Conservation (phyloP, 2,888 invertebrate species). For the Entomobrya proxima region DNA sequence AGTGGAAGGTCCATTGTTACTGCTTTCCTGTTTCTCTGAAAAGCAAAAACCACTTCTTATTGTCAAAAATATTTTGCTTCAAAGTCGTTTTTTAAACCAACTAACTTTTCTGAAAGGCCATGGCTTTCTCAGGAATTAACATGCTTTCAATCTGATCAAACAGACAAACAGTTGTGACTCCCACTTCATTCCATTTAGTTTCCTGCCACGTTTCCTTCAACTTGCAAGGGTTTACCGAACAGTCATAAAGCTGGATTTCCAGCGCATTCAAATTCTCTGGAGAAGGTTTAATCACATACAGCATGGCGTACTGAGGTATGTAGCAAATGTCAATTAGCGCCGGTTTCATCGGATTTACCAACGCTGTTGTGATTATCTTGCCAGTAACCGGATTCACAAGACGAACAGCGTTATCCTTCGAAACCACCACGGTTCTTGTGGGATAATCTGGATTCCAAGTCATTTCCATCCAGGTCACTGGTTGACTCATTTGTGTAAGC, state of each 20-base stretch:
- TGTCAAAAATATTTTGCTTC: not conserved
- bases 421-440: constrained; percentile 53
- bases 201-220: constrained; percentile 71
- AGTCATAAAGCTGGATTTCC: constrained; percentile 71
- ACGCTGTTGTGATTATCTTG: constrained; percentile 63
- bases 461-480: constrained; percentile 50
- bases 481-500: constrained; percentile 49
- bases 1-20: constrained; percentile 5
- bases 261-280: constrained; percentile 57
- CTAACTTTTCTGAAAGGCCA: constrained; percentile 56
- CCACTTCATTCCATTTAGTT: constrained; percentile 62
- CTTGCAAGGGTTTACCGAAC: constrained; percentile 71
- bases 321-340: constrained; percentile 58
- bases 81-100: not conserved
- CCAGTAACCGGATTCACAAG: constrained; percentile 72
- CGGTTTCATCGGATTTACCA: constrained; percentile 66
- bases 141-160: constrained; percentile 71
- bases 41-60: constrained; percentile 12
- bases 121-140: constrained; percentile 66
- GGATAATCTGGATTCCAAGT: constrained; percentile 72
- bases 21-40: constrained; percentile 47
- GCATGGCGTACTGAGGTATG: constrained; percentile 62
- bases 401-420: constrained; percentile 71
- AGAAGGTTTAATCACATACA: constrained; percentile 54
- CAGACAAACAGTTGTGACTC: constrained; percentile 70